phyloP scores from a whole-genome alignment of 2,113 vertebrate species.

The Cinclus mexicanus region DNA sequence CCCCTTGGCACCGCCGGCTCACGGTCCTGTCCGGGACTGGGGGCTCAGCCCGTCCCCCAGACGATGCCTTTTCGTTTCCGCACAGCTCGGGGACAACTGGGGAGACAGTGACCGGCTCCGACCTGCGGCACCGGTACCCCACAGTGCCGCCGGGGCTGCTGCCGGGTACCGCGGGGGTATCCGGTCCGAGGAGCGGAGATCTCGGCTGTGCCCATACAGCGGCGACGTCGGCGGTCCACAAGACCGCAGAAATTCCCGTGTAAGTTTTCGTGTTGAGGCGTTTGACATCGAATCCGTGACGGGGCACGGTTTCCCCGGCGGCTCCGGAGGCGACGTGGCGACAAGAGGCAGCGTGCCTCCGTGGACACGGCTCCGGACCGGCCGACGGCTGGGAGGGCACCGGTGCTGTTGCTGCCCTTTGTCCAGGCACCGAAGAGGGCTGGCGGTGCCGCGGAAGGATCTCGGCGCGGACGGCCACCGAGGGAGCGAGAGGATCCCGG shows the following conservation, averaged over 20 bases:
- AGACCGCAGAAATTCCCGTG: background rate
- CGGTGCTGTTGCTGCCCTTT: background rate
- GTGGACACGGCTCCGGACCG: background rate
- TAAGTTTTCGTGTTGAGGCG: background rate
- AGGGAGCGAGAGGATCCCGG: background rate
- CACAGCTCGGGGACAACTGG: background rate
- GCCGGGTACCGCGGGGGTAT: accelerated
- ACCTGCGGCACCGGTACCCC: background rate
- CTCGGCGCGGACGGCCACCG: background rate
- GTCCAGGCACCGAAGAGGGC: too few relatives aligned
- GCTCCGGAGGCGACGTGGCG: background rate
- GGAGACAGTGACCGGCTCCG: background rate
- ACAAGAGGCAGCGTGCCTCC: accelerated
- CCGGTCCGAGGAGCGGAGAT: too few relatives aligned
- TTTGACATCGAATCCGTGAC: background rate
- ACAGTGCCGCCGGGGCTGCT: background rate
- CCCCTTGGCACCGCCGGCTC: background rate
- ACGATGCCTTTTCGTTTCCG: background rate
- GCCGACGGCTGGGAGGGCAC: background rate
- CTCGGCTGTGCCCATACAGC: background rate
- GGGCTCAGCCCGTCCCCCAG: background rate
- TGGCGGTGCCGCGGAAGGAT: too few relatives aligned
- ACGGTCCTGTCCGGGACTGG: too few relatives aligned
- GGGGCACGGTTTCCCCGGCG: background rate
- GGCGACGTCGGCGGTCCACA: too few relatives aligned